Conservation (phyloP, 2,888 invertebrate genomes). For the Cataglyphis rosenhaueri region DNA sequence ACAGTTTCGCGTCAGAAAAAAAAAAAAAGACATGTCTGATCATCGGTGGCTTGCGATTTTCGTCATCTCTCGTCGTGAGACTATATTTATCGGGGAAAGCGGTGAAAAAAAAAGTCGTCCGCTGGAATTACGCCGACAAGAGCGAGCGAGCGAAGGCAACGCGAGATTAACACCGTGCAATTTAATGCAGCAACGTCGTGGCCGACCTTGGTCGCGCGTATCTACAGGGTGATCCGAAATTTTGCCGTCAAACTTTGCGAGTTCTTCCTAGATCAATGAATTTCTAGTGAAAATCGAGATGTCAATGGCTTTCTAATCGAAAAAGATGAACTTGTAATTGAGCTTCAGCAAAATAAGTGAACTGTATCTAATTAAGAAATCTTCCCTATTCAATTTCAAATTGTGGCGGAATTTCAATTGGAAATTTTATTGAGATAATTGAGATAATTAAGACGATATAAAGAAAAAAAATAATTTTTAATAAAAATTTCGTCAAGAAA, state of each 20-base stretch:
- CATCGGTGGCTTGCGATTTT: conserved; percentile 36
- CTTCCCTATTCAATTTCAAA: not conserved
- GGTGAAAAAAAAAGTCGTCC: conserved; percentile 1
- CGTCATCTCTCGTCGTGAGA: conserved; percentile 23
- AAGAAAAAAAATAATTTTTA: not conserved
- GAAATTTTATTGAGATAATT: not conserved
- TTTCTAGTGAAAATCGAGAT: not conserved
- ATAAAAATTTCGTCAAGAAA: not conserved
- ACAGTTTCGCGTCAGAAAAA: conserved; percentile 22
- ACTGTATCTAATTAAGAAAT: not conserved
- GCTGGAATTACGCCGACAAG: conserved; percentile 49
- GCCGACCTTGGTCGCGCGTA: conserved; percentile 44
- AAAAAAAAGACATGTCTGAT: conserved; percentile 34
- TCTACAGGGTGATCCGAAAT: conserved; percentile 18
- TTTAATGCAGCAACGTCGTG: conserved; percentile 63
- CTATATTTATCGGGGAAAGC: conserved; percentile 27
- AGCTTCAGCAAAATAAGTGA: not conserved
- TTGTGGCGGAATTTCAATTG: not conserved
- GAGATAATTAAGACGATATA: not conserved
- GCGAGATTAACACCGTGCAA: conserved; percentile 68
- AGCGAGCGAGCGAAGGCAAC: conserved; percentile 25
- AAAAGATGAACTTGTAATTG: not conserved
- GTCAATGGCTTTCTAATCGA: not conserved
- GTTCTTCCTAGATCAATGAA: not conserved
- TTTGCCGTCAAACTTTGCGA: not conserved